Percentiles rank a stretch among this genome's conserved stretches.
phyloP scores from a whole-genome alignment of 1,140 invertebrate species.

The Anastrepha obliqua region DNA sequence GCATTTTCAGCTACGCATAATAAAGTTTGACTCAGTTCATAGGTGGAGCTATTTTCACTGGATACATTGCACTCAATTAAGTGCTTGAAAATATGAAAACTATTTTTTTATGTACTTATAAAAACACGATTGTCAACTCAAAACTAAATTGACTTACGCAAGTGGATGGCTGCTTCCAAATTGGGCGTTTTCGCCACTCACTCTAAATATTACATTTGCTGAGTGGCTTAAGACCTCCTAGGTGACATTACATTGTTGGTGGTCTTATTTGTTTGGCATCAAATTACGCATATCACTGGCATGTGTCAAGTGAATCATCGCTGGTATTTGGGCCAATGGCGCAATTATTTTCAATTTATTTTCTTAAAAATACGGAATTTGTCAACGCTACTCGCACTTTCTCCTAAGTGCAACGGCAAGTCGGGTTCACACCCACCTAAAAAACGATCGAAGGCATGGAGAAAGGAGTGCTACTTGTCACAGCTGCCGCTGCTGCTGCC shows the following conservation, averaged over 20 bases:
- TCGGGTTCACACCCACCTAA: constrained; percentile 30
- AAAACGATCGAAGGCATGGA: not conserved
- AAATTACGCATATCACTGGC: not conserved
- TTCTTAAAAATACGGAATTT: not conserved
- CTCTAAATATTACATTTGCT: not conserved
- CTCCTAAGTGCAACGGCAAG: constrained; percentile 30
- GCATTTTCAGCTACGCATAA: not conserved
- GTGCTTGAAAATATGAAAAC: too few species aligned
- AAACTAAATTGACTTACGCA: not conserved
- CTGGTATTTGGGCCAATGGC: not conserved
- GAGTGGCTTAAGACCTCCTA: not conserved
- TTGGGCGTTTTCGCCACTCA: not conserved
- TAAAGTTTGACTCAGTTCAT: not conserved
- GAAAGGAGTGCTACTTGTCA: not conserved
- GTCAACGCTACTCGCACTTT: constrained; percentile 16
- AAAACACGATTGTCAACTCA: not conserved
- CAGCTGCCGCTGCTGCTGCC: not conserved
- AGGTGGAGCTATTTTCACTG: too few species aligned
- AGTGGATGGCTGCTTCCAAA: not conserved
- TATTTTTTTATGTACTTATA: too few species aligned
- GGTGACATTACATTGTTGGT: not conserved
- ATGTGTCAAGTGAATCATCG: not conserved
- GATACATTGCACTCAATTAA: too few species aligned
- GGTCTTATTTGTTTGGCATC: not conserved
- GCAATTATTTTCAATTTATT: constrained; percentile 1